Evolutionary conservation across 2,888 invertebrate species (phyloP).

Genomic region (Calliphora vomitoria): DNA sequence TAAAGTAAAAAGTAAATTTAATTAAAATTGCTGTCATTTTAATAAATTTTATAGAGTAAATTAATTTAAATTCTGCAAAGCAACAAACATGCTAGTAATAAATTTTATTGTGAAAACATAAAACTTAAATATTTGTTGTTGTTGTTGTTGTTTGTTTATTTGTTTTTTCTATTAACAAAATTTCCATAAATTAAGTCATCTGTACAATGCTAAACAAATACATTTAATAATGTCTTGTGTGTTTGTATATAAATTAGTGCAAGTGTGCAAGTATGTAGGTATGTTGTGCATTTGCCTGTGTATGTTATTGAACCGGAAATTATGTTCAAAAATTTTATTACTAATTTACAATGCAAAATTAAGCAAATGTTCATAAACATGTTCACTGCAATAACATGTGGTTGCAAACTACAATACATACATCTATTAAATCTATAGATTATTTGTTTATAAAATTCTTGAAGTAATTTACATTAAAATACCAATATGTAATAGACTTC

Average conservation of each 20-base stretch:
- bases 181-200: slow-evolving; percentile 67
- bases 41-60: slow-evolving; percentile 64
- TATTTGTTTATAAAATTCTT: slow-evolving; percentile 57
- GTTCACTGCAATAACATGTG: slow-evolving; percentile 43
- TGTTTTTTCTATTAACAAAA: slow-evolving; percentile 62
- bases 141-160: slow-evolving; percentile 48
- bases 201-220: slow-evolving; percentile 33
- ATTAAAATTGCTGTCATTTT: slow-evolving; percentile 67
- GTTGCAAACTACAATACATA: slow-evolving; percentile 35
- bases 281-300: slow-evolving; percentile 17
- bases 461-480: slow-evolving; percentile 65
- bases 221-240: slow-evolving; percentile 43
- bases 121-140: slow-evolving; percentile 24
- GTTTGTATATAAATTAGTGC: slow-evolving; percentile 6
- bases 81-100: slow-evolving; percentile 40
- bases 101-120: slow-evolving; percentile 31
- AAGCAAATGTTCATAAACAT: slow-evolving; percentile 31
- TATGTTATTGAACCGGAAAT: slow-evolving; percentile 64
- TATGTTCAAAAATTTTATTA: slow-evolving; percentile 57
- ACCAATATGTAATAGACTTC: slow-evolving; percentile 44
- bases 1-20: slow-evolving; percentile 49
- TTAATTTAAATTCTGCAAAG: slow-evolving; percentile 49
- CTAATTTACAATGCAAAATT: slow-evolving; percentile 67
- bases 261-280: background rate
- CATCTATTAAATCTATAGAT: slow-evolving; percentile 27